Conservation (phyloP, 2,797 vertebrate species). For the Gymnothorax reevesii region DNA sequence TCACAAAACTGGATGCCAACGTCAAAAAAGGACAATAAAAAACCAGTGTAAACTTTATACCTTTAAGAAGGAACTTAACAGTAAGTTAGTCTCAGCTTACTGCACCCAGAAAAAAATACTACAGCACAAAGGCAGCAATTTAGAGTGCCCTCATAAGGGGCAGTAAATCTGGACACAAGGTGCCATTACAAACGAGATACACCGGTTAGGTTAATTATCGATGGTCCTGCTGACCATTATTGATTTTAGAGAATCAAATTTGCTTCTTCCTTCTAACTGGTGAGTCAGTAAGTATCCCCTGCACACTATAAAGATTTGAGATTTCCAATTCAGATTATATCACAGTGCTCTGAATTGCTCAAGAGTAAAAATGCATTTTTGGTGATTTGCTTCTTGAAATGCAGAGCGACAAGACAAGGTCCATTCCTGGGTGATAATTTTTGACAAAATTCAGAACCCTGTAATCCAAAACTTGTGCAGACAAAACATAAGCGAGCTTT, state of each 20-base stretch:
- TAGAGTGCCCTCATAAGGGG: not conserved
- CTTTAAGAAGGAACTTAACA: not conserved
- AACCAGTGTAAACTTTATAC: not conserved
- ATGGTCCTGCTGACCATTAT: not conserved
- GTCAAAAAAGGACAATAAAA: not conserved
- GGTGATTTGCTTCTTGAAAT: not conserved
- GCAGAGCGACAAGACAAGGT: not conserved
- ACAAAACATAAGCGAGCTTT: not conserved
- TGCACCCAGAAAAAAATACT: not conserved
- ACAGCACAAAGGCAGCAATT: not conserved
- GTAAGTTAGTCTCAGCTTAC: not conserved
- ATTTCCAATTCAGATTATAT: not conserved
- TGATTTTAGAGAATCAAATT: not conserved
- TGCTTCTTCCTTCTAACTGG: not conserved
- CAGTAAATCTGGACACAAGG: not conserved
- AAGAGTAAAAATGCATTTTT: not conserved
- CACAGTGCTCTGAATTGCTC: not conserved
- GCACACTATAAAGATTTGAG: not conserved
- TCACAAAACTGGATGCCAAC: not conserved
- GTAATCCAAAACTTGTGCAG: constrained; percentile 1
- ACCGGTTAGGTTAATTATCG: not conserved
- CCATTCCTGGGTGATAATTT: not conserved
- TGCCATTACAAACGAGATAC: not conserved
- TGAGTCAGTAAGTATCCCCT: not conserved
- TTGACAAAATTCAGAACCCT: not conserved